A percentile compares a stretch with the other conserved stretches of the same genome.
phyloP scores from a whole-genome alignment of 2,797 vertebrate species.

The Coreius guichenoti region DNA sequence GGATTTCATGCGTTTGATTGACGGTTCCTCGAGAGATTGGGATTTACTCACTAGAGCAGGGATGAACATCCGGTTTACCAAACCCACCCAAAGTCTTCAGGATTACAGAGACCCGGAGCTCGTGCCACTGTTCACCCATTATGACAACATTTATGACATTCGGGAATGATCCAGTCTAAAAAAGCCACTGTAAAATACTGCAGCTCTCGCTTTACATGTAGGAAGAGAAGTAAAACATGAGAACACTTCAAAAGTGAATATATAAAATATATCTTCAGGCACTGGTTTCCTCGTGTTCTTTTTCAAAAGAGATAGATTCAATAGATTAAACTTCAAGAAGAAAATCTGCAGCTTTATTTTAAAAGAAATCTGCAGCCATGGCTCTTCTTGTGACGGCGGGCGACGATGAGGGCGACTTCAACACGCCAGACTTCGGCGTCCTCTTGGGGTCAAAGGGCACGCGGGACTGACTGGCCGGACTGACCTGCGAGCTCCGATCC shows the following conservation, averaged over 20 bases:
- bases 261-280: constrained; percentile 2
- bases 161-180: background rate
- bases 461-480: constrained; percentile 84
- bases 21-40: rapidly evolving
- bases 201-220: background rate
- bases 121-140: background rate
- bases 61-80: background rate
- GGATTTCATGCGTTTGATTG: background rate
- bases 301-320: background rate
- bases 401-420: constrained; percentile 80
- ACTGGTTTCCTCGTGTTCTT: no score
- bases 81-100: no score
- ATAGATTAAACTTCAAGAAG: background rate
- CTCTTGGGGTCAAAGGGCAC: constrained; percentile 93
- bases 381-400: constrained; percentile 4
- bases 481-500: constrained; percentile 90
- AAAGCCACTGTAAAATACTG: background rate
- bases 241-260: background rate
- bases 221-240: background rate
- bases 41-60: background rate
- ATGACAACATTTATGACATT: no score
- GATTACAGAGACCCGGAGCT: background rate
- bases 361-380: constrained; percentile 85
- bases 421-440: constrained; percentile 86
- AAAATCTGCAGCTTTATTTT: constrained; percentile 45